Evolutionary conservation across 2,888 invertebrate genomes (phyloP).

Genomic region (Mesodorylaimus sp.): DNA sequence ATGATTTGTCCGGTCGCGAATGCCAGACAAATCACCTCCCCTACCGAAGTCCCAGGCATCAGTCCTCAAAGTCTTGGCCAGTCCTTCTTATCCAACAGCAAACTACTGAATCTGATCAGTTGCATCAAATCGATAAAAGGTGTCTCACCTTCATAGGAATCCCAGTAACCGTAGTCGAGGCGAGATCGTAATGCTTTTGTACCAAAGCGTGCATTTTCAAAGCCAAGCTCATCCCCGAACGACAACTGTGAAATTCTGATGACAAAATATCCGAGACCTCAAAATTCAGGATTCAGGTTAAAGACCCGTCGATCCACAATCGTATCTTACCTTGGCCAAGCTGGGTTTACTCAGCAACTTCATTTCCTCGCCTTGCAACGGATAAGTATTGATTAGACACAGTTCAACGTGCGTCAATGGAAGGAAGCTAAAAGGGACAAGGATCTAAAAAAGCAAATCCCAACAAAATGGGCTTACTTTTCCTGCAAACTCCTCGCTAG

Average conservation of each 20-base stretch:
- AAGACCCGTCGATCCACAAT: too few relatives aligned
- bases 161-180: conserved; percentile 88
- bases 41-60: too few relatives aligned
- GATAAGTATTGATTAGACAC: conserved; percentile 6
- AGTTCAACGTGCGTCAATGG: conserved; percentile 4
- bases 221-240: neutral
- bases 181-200: conserved; percentile 60
- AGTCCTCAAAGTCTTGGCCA: too few relatives aligned
- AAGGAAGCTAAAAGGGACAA: conserved; percentile 4
- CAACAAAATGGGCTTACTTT: conserved; percentile 7
- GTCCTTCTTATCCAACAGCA: too few relatives aligned
- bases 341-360: neutral
- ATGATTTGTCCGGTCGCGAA: too few relatives aligned
- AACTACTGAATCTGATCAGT: too few relatives aligned
- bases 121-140: too few relatives aligned
- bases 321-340: neutral
- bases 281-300: neutral
- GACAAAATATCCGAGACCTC: conserved; percentile 1
- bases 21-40: too few relatives aligned
- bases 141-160: conserved; percentile 97
- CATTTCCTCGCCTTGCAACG: neutral
- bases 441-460: neutral
- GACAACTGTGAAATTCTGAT: conserved; percentile 2
- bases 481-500: conserved; percentile 11
- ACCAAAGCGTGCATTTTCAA: conserved; percentile 21